Conservation (phyloP, 2,797 vertebrate species). For the Macrochelys suwanniensis region DNA sequence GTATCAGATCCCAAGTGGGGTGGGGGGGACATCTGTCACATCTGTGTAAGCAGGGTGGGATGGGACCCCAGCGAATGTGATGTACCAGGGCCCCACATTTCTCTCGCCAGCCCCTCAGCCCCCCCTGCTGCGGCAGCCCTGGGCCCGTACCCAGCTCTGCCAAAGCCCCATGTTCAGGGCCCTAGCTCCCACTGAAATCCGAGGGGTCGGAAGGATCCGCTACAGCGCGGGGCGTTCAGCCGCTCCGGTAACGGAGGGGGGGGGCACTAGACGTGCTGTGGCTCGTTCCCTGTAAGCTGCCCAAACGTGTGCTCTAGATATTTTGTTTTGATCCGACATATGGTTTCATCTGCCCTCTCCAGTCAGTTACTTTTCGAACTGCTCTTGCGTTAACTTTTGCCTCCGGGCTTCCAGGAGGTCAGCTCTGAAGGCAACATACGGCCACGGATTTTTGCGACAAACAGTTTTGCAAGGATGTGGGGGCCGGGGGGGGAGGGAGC, state of each 20-base stretch:
- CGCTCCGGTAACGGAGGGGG: too few relatives aligned
- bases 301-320: background rate
- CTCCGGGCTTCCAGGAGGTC: slow-evolving; percentile 33
- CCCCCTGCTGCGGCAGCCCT: background rate
- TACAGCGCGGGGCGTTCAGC: background rate
- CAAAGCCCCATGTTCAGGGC: background rate
- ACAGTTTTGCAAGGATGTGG: slow-evolving; percentile 9
- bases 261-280: too few relatives aligned
- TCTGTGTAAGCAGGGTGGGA: too few relatives aligned
- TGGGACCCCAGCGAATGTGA: too few relatives aligned
- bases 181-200: background rate
- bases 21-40: too few relatives aligned
- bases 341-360: slow-evolving; percentile 20
- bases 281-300: background rate
- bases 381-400: slow-evolving; percentile 43
- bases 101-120: background rate
- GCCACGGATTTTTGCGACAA: background rate
- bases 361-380: slow-evolving; percentile 18
- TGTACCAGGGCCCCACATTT: background rate
- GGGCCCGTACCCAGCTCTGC: background rate
- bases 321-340: background rate
- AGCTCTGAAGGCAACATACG: slow-evolving; percentile 2
- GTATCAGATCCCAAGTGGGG: too few relatives aligned
- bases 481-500: background rate
- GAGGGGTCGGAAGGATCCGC: background rate